Percentiles rank a stretch among this genome's conserved stretches.
Conservation (phyloP, 1,140 invertebrate species). For the Pomacea maculata region DNA sequence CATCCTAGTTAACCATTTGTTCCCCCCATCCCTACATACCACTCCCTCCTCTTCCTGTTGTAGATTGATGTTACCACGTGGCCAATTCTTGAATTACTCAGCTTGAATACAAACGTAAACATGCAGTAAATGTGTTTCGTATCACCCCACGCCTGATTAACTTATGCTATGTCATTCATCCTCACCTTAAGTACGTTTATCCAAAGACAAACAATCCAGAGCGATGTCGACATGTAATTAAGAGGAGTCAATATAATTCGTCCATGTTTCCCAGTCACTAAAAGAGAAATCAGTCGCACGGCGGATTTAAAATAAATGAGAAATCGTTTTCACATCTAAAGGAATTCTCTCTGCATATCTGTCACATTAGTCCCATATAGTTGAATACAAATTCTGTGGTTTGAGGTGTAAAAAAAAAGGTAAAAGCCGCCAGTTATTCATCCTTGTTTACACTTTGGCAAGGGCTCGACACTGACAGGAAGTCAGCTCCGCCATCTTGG, state of each 20-base stretch:
- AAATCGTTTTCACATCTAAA: too few relatives aligned
- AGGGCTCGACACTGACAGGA: conserved; percentile 19
- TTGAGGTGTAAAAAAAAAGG: too few relatives aligned
- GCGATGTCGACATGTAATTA: neutral
- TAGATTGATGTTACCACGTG: conserved; percentile 9
- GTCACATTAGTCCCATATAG: too few relatives aligned
- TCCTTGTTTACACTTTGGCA: conserved; percentile 20
- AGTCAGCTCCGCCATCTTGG: conserved; percentile 20
- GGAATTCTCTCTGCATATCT: too few relatives aligned
- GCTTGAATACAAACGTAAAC: neutral
- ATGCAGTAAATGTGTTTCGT: neutral
- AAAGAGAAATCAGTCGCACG: neutral
- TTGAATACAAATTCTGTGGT: too few relatives aligned
- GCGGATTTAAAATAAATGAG: too few relatives aligned
- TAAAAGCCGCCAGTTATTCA: neutral
- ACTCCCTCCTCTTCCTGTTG: conserved; percentile 29
- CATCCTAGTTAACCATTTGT: neutral
- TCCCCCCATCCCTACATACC: conserved; percentile 13
- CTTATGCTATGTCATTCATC: neutral
- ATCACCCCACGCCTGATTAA: neutral
- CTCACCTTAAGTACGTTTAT: neutral
- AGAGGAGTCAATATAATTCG: conserved; percentile 9
- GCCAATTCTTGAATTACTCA: conserved; percentile 7
- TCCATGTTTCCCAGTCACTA: neutral
- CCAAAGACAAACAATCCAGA: neutral